Base-by-base conservation (phyloP, 2,113 vertebrate genomes). In the Clupea harengus region DNA sequence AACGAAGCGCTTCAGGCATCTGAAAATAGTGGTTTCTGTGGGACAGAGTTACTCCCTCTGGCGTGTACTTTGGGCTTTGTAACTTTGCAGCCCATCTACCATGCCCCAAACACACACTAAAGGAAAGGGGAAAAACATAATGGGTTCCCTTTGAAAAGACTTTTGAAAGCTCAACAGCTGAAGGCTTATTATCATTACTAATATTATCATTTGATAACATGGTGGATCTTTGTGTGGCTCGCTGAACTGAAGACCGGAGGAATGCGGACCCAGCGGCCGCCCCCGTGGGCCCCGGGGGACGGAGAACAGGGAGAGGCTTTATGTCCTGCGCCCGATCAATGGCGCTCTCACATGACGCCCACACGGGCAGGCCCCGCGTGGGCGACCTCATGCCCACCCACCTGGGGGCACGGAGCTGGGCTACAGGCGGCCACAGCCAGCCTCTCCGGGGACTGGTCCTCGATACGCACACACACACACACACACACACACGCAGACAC, bases 261-360 rank as follows among this genome's bases (percentile, higher is more conserved):
- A 72, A 72, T 72, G 64, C 9, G 10, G 3, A 11, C 6, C 7
- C 8, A 28, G 28, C 64, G 25, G 64, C 64, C 32, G 64, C 32
- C 64, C 64, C 22, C n/a, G 64, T 25, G 9, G 64, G 64, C 2
- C 9, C 47, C 11, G 82, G 9, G 45, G 28, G 60, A 46, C 22
- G 86, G 88, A 82, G 87, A 83, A 92, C 89, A 90, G 93, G 92
- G 91, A 87, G 90, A 83, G 92, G 87, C 89, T 91, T 91, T 92
- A 92, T 92, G 93, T 84, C 83, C 84, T 13, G 87, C 17, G 86
- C 64, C 64, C 83, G 91, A 93, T 94, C 93, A 93, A 93, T 93
- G 83, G 89, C 85, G 8, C 90, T 91, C 92, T 93, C 92, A 94
- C 91, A 94, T 90, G 91, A 93, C 92, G 91, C 92, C 93, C 90